Conservation (phyloP, 2,888 invertebrate genomes). For the Drosophila infuscata region DNA sequence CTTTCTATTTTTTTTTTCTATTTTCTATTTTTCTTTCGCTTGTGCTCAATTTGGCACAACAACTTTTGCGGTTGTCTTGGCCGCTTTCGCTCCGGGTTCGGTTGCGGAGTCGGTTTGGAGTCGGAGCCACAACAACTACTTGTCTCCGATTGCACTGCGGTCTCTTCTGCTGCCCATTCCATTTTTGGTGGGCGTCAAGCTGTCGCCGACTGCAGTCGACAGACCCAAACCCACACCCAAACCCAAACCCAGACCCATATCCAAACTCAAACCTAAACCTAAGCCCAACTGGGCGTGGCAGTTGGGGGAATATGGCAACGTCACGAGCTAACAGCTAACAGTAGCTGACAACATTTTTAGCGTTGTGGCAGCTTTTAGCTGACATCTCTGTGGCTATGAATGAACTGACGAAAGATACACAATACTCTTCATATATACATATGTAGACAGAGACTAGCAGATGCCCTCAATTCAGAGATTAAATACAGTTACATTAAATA, state of each 20-base stretch:
- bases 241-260: background rate
- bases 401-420: background rate
- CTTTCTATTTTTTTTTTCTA: conserved; percentile 10
- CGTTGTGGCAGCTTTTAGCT: conserved; percentile 27
- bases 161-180: conserved; percentile 59
- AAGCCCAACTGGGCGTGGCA: background rate
- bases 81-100: conserved; percentile 53
- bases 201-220: conserved; percentile 25
- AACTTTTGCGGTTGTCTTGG: conserved; percentile 46
- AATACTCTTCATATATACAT: background rate
- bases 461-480: background rate
- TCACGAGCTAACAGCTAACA: conserved; percentile 52
- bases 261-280: background rate
- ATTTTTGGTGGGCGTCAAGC: conserved; percentile 69
- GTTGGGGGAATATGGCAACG: conserved; percentile 1
- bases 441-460: background rate
- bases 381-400: background rate
- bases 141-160: conserved; percentile 28
- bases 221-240: conserved; percentile 7
- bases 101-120: conserved; percentile 16
- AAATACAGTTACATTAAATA: background rate
- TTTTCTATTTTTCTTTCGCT: conserved; percentile 2
- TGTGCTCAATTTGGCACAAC: conserved; percentile 52
- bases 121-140: conserved; percentile 11
- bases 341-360: conserved; percentile 78